Conservation (phyloP, 2,113 vertebrate genomes). For the Hippocampus barbouri region DNA sequence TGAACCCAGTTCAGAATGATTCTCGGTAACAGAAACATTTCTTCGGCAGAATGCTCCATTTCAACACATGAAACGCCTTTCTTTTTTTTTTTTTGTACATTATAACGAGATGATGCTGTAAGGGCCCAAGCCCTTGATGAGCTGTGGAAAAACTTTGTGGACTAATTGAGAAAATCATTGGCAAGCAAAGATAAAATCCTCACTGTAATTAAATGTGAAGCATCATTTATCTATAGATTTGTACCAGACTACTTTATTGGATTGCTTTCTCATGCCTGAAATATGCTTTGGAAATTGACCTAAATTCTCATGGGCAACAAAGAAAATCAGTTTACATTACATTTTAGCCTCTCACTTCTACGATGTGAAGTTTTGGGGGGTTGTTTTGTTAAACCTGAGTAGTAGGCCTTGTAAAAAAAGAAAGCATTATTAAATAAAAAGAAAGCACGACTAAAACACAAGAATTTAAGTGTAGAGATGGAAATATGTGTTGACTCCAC, state of each 20-base stretch:
- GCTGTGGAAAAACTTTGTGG: slow-evolving; percentile 58
- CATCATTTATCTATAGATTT: slow-evolving; percentile 72
- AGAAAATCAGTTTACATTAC: slow-evolving; percentile 61
- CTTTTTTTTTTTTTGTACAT: neutral
- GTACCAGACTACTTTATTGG: slow-evolving; percentile 68
- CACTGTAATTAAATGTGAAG: slow-evolving; percentile 73
- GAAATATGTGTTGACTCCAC: too few species aligned
- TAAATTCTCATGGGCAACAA: slow-evolving; percentile 50
- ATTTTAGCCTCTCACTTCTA: slow-evolving; percentile 41
- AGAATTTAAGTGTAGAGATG: too few species aligned
- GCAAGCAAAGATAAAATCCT: slow-evolving; percentile 68
- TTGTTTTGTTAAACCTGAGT: too few species aligned
- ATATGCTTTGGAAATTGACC: slow-evolving; percentile 63
- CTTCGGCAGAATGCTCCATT: slow-evolving; percentile 16
- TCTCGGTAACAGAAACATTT: slow-evolving; percentile 25
- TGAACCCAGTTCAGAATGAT: slow-evolving; percentile 22
- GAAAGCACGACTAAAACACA: too few species aligned
- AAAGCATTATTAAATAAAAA: too few species aligned
- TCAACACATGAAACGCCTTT: slow-evolving; percentile 2
- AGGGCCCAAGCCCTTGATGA: slow-evolving; percentile 49
- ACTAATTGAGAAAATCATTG: slow-evolving; percentile 68
- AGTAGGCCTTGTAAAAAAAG: too few species aligned
- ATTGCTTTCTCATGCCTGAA: slow-evolving; percentile 65
- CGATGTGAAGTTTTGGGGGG: slow-evolving; percentile 19
- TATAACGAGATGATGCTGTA: slow-evolving; percentile 16